Base-by-base conservation (phyloP, 2,113 vertebrate genomes). In the Gavia stellata region DNA sequence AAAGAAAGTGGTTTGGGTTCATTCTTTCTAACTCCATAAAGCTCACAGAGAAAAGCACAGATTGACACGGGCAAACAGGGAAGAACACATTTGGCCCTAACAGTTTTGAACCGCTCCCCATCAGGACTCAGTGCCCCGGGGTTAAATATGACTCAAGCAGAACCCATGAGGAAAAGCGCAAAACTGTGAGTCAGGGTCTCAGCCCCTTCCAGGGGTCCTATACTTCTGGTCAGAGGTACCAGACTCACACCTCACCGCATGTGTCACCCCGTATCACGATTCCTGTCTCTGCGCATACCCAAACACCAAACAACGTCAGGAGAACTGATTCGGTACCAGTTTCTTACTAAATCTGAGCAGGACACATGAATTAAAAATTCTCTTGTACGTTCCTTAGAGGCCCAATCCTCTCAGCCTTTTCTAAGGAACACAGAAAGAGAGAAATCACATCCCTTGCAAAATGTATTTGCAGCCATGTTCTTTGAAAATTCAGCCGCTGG, bases 271-370 rank as follows among this genome's bases (percentile, higher is more conserved):
- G 2, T 3, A 16, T 49, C 78, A 15, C 1, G 2, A 28, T 8
- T 58, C 33, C 45, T 15, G 17, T 15, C 72, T 36, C 36, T 24
- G 29, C 12, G n/a, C 29, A 6, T 1, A 66, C 2, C 18, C 45
- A 31, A 33, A 31, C 3, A 45, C 23, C 87, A 90, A 59, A n/a
- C n/a, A n/a, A n/a, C n/a, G 53, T 58, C 36, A 49, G 67, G 17
- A n/a, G 18, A 19, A 38, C 9, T 18, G 16, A 19, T 14, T 14
- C 8, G 3, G 71, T 11, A n/a, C 63, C 1, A 0, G 17, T n/a
- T 70, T 73, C 42, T 38, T 33, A 66, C 7, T 36, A 42, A 5
- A 6, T 21, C 49, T 45, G 45, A 17, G 44, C n/a, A 47, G 50
- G 66, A 81, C 23, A 70, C 1, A 0, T 1, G 20, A 78, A 84